Percentiles rank a stretch among this genome's conserved stretches.
Conservation (phyloP, 53 echinoderm and acorn worm genomes). For the Astropecten irregularis region DNA sequence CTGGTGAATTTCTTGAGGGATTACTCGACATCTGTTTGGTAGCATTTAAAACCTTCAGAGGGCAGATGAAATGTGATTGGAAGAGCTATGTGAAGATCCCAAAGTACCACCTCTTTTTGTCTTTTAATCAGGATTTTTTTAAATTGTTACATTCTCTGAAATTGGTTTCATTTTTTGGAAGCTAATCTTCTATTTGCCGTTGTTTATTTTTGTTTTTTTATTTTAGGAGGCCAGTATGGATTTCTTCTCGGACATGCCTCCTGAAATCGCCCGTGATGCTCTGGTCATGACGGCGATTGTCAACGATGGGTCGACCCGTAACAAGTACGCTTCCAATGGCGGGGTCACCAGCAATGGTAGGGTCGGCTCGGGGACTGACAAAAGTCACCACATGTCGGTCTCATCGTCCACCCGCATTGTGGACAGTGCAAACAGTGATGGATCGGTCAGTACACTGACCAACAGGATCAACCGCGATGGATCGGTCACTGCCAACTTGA, state of each 20-base stretch:
- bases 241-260: slow-evolving; percentile 74
- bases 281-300: slow-evolving; percentile 85
- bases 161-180: too few species aligned
- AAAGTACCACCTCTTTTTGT: too few species aligned
- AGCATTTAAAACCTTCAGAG: too few species aligned
- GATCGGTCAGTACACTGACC: slow-evolving; percentile 44
- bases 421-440: slow-evolving; percentile 50
- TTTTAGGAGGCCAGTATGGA: slow-evolving; percentile 81
- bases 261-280: slow-evolving; percentile 68
- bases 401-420: background rate
- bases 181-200: background rate
- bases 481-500: slow-evolving; percentile 25
- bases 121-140: too few species aligned
- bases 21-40: too few species aligned
- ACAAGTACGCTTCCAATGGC: background rate
- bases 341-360: slow-evolving; percentile 2
- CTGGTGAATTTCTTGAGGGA: too few species aligned
- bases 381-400: background rate
- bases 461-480: slow-evolving; percentile 28
- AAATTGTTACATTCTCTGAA: too few species aligned
- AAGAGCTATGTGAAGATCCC: too few species aligned
- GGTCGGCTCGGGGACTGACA: background rate
- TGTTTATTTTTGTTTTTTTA: background rate
- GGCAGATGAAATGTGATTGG: too few species aligned
- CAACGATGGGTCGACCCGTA: slow-evolving; percentile 48